Evolutionary conservation across 2,888 invertebrate genomes (phyloP).

Genomic region (Camponotus fellah): DNA sequence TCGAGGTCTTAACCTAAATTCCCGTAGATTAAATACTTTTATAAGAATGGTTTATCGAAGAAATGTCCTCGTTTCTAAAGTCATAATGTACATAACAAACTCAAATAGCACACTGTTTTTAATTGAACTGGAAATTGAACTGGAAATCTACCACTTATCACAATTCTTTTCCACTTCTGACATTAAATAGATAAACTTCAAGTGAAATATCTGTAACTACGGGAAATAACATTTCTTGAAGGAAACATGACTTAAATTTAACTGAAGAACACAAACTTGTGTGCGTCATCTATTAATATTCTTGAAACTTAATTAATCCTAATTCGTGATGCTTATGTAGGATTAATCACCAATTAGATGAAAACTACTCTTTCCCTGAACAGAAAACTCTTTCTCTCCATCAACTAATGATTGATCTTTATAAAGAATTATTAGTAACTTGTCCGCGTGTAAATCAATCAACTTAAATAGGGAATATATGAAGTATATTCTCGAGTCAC

Average conservation of each 20-base stretch:
- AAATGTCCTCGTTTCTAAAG: constrained; percentile 6
- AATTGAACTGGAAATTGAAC: constrained; percentile 3
- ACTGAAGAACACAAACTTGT: not conserved
- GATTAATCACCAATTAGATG: constrained; percentile 31
- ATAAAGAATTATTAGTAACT: constrained; percentile 29
- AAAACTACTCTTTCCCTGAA: constrained; percentile 16
- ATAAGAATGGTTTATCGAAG: constrained; percentile 9
- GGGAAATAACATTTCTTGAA: not conserved
- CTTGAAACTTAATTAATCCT: not conserved
- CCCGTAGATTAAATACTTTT: constrained; percentile 22
- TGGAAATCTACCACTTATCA: constrained; percentile 18
- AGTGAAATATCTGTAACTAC: not conserved
- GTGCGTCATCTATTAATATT: constrained; percentile 10
- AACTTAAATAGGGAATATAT: not conserved
- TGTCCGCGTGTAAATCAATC: constrained; percentile 21
- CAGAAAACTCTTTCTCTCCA: constrained; percentile 5
- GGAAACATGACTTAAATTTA: not conserved
- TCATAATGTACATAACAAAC: constrained; percentile 1
- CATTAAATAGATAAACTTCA: constrained; percentile 10
- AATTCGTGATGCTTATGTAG: constrained; percentile 12
- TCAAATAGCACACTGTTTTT: not conserved
- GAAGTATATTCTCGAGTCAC: not conserved
- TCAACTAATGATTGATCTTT: not conserved
- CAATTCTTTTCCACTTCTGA: not conserved
- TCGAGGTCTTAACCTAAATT: constrained; percentile 37